Percentiles rank a stretch among this genome's conserved stretches.
These are phyloP conservation scores for Halichondria panicea DNA, from an alignment of 37 sponge, comb jelly and placozoan genomes.

Conservation along the genomic window DNA sequence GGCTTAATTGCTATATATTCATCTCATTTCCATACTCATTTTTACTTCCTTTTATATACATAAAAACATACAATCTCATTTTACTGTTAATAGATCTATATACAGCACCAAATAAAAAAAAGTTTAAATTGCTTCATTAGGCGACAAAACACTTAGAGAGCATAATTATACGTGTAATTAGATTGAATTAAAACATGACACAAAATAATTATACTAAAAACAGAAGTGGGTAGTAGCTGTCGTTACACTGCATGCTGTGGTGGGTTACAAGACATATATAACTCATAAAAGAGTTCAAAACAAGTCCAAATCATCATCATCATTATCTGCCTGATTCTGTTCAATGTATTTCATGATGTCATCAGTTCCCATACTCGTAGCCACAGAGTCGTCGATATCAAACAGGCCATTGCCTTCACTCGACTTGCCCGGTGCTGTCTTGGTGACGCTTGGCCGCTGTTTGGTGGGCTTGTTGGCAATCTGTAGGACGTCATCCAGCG, in stretches of 20 bases:
- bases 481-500: constrained; percentile 58
- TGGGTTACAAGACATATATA: neutral
- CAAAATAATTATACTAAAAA: neutral
- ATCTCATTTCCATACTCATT: too few relatives aligned
- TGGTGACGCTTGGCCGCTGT: neutral
- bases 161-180: neutral
- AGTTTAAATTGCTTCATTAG: neutral
- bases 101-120: neutral
- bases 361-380: constrained; percentile 43
- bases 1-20: too few relatives aligned
- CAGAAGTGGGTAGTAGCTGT: neutral
- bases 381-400: constrained; percentile 10
- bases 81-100: too few relatives aligned
- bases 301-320: constrained; percentile 56
- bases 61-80: too few relatives aligned
- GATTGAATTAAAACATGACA: neutral
- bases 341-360: constrained; percentile 72
- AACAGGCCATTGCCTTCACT: constrained; percentile 1
- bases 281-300: constrained; percentile 5
- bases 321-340: constrained; percentile 27
- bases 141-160: neutral
- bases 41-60: too few relatives aligned
- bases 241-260: neutral
- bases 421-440: neutral
- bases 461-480: constrained; percentile 6